Evolutionary conservation across 2,113 vertebrate genomes (phyloP).

Genomic region (Phoxinus phoxinus): DNA sequence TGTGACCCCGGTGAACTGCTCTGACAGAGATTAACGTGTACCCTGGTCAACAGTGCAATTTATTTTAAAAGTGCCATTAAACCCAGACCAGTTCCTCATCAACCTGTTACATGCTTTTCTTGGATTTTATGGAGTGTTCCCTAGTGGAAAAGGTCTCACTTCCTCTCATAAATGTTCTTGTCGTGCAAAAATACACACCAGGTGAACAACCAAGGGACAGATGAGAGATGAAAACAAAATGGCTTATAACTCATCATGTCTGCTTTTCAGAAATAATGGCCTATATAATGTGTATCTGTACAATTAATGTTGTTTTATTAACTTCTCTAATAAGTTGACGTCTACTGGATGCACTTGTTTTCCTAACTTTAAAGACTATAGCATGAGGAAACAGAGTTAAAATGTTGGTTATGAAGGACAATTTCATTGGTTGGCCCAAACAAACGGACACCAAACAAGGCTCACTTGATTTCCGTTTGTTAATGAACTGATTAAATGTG

Average conservation of each 20-base stretch:
- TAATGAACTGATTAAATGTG: background rate
- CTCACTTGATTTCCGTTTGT: background rate
- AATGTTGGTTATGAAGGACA: background rate
- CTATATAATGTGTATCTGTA: background rate
- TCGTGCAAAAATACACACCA: background rate
- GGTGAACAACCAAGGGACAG: background rate
- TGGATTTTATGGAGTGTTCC: slow-evolving; percentile 46
- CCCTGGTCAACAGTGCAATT: slow-evolving; percentile 41
- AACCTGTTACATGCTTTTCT: slow-evolving; percentile 47
- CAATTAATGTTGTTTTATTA: background rate
- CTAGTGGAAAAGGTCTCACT: slow-evolving; percentile 33
- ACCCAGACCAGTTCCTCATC: slow-evolving; percentile 33
- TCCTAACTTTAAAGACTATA: background rate
- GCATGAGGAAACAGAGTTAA: background rate
- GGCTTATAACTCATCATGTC: no score
- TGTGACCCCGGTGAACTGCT: slow-evolving; percentile 50
- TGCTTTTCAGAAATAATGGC: background rate
- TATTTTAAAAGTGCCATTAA: slow-evolving; percentile 53
- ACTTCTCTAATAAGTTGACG: background rate
- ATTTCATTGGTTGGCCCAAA: background rate
- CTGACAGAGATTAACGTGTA: slow-evolving; percentile 44
- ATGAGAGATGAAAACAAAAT: background rate
- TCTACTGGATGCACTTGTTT: background rate
- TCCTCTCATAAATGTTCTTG: slow-evolving; percentile 25
- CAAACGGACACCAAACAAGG: background rate